These are phyloP conservation scores for Mesoligia furuncula DNA, from an alignment of 2,888 invertebrate species.

Conservation along the genomic window DNA sequence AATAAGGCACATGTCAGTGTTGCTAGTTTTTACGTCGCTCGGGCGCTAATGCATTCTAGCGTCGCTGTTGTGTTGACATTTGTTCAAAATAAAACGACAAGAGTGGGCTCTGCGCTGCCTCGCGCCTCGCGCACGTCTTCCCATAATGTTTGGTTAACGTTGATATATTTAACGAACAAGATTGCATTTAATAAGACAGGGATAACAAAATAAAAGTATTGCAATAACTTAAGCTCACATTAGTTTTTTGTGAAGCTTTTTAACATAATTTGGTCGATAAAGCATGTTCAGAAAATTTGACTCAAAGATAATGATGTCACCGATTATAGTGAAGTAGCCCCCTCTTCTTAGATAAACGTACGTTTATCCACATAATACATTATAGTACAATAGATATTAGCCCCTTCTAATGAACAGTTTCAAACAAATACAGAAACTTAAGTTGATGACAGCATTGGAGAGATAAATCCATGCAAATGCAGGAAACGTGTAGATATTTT, in stretches of 20 bases:
- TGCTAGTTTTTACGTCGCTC: conserved; percentile 52
- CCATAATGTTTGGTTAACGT: conserved; percentile 31
- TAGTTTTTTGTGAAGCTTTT: background rate
- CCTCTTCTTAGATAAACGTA: background rate
- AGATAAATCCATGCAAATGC: background rate
- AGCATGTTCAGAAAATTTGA: background rate
- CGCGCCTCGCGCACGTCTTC: background rate
- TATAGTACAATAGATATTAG: background rate
- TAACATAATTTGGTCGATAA: background rate
- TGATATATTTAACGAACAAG: conserved; percentile 35
- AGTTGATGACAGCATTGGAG: background rate
- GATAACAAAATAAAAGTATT: conserved; percentile 15
- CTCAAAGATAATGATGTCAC: background rate
- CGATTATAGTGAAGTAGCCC: background rate
- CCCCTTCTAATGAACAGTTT: background rate
- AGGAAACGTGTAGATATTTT: background rate
- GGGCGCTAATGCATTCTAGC: conserved; percentile 56
- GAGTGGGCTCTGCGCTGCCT: conserved; percentile 11
- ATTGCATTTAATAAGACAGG: conserved; percentile 33
- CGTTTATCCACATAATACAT: background rate
- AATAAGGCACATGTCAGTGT: conserved; percentile 48
- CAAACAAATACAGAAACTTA: background rate
- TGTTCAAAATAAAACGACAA: conserved; percentile 57
- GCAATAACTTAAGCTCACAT: too few species aligned
- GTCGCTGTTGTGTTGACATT: conserved; percentile 52